Percentiles rank a stretch among this genome's conserved stretches.
phyloP scores from a whole-genome alignment of 1,140 invertebrate species.

The Cyclina sinensis region DNA sequence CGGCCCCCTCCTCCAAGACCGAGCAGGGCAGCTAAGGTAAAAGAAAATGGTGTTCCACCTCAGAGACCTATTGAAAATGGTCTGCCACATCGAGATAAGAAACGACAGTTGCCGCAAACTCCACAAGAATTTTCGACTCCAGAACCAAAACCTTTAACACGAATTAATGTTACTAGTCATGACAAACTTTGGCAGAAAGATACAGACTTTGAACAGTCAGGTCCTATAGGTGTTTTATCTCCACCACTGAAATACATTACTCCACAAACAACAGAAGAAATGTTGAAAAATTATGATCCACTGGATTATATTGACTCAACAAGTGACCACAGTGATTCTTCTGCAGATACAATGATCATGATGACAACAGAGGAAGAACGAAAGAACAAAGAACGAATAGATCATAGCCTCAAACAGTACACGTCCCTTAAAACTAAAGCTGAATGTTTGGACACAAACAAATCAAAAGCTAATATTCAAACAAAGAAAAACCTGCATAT shows the following conservation, averaged over 20 bases:
- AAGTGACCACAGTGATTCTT: conserved; percentile 78
- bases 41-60: neutral
- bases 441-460: conserved; percentile 46
- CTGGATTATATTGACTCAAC: conserved; percentile 75
- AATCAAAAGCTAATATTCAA: conserved; percentile 49
- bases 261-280: conserved; percentile 74
- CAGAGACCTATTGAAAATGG: conserved; percentile 6
- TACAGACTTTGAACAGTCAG: conserved; percentile 49
- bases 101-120: conserved; percentile 34
- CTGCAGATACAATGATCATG: conserved; percentile 82
- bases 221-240: conserved; percentile 58
- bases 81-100: neutral
- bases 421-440: conserved; percentile 42
- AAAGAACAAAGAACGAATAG: conserved; percentile 77
- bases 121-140: conserved; percentile 17
- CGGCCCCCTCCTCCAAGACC: conserved; percentile 56
- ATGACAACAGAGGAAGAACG: conserved; percentile 81
- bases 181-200: conserved; percentile 77
- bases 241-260: conserved; percentile 78
- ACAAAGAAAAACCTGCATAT: conserved; percentile 56
- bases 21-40: neutral
- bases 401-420: conserved; percentile 73
- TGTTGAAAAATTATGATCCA: conserved; percentile 75
- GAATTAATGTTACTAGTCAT: conserved; percentile 79
- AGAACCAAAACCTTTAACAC: conserved; percentile 74